phyloP scores from a whole-genome alignment of 1,140 invertebrate genomes.

The Danaus plexippus region DNA sequence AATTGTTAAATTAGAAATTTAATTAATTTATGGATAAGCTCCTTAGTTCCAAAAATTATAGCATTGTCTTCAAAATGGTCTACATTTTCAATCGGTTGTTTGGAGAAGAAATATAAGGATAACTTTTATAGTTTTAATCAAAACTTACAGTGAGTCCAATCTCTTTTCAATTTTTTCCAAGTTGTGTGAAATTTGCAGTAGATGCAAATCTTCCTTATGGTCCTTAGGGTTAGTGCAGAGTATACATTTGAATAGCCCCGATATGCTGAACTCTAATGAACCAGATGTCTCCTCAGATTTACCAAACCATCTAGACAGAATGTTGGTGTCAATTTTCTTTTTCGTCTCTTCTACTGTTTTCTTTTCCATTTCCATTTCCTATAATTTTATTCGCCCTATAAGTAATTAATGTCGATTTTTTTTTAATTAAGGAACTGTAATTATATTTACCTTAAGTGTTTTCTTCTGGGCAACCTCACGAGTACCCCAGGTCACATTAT shows the following conservation, averaged over 20 bases:
- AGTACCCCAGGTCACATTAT: slow-evolving; percentile 93
- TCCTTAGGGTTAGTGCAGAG: slow-evolving; percentile 91
- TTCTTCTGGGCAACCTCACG: slow-evolving; percentile 77
- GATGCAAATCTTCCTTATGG: slow-evolving; percentile 86
- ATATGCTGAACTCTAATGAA: slow-evolving; percentile 87
- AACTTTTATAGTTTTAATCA: not conserved
- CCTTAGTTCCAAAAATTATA: too few relatives aligned
- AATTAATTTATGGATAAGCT: too few relatives aligned
- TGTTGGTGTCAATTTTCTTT: slow-evolving; percentile 85
- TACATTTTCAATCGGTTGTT: too few relatives aligned
- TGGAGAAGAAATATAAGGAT: not conserved
- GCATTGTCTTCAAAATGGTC: too few relatives aligned
- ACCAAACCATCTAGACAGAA: slow-evolving; percentile 82
- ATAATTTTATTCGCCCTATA: slow-evolving; percentile 5
- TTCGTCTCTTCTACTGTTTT: slow-evolving; percentile 88
- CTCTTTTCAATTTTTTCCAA: slow-evolving; percentile 84
- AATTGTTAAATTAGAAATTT: too few relatives aligned
- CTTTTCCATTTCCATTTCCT: slow-evolving; percentile 90
- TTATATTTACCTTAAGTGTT: slow-evolving; percentile 83
- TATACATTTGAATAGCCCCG: slow-evolving; percentile 91
- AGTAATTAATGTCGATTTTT: not conserved
- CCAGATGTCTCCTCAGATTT: slow-evolving; percentile 88
- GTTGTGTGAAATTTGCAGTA: slow-evolving; percentile 86
- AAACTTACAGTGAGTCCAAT: slow-evolving; percentile 83
- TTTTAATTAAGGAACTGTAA: not conserved